Conservation (phyloP, 2,888 invertebrate genomes). For the Siphonodentalium dalli region DNA sequence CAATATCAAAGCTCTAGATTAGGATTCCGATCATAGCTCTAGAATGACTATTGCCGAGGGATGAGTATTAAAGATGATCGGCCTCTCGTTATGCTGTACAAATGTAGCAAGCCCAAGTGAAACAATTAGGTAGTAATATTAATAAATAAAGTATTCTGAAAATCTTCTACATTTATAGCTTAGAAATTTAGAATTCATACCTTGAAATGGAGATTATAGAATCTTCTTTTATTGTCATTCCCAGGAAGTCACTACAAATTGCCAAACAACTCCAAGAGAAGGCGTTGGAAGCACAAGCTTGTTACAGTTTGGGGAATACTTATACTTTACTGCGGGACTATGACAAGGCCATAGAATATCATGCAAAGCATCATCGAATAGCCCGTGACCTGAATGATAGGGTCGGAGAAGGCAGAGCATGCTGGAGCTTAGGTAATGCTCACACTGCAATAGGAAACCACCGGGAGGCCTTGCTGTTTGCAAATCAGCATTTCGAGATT, state of each 20-base stretch:
- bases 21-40: too few species aligned
- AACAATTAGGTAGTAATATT: too few species aligned
- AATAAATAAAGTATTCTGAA: too few species aligned
- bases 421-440: conserved; percentile 96
- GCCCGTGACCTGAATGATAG: conserved; percentile 67
- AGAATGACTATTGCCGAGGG: too few species aligned
- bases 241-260: conserved; percentile 84
- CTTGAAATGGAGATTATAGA: too few species aligned
- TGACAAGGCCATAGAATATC: conserved; percentile 87
- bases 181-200: too few species aligned
- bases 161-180: too few species aligned
- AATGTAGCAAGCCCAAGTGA: too few species aligned
- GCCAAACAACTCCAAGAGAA: conserved; percentile 91
- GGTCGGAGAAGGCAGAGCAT: conserved; percentile 75
- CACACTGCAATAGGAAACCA: conserved; percentile 92
- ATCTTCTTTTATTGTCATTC: conserved; percentile 16
- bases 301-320: conserved; percentile 95
- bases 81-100: too few species aligned
- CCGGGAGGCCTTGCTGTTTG: conserved; percentile 89
- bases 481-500: conserved; percentile 85
- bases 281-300: conserved; percentile 96
- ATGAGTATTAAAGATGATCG: too few species aligned
- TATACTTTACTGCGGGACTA: conserved; percentile 92
- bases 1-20: too few species aligned
- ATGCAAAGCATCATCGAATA: conserved; percentile 86